Evolutionary conservation across 2,888 invertebrate genomes (phyloP).

Genomic region (Cephus pygmeus): DNA sequence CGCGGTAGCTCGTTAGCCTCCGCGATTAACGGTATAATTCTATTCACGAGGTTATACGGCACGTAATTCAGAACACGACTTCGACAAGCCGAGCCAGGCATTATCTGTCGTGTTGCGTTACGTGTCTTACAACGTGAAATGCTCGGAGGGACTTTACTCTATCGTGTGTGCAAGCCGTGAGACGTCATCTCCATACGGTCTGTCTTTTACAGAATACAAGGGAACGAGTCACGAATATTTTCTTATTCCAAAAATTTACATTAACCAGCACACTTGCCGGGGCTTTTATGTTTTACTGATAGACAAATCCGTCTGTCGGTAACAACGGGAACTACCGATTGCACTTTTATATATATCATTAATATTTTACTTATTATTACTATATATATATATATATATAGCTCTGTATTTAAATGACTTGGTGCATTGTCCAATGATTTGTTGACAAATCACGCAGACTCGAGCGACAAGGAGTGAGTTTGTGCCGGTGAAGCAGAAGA

Average conservation of each 20-base stretch:
- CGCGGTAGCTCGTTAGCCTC: not conserved
- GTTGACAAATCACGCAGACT: not conserved
- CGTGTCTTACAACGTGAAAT: conserved; percentile 60
- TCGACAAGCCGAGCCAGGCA: conserved; percentile 29
- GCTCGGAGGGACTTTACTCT: conserved; percentile 31
- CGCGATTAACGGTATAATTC: not conserved
- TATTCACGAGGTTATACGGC: conserved; percentile 19
- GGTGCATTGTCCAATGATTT: not conserved
- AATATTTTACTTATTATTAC: not conserved
- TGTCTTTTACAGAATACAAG: not conserved
- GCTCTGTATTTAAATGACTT: not conserved
- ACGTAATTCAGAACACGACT: conserved; percentile 51
- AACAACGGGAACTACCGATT: not conserved
- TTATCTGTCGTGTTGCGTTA: conserved; percentile 52
- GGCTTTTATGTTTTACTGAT: not conserved
- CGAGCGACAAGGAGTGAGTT: not conserved
- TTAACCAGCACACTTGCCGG: not conserved
- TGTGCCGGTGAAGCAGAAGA: not conserved
- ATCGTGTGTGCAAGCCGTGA: not conserved
- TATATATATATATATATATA: too few relatives aligned
- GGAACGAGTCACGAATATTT: conserved; percentile 2
- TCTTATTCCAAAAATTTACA: not conserved
- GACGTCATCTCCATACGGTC: not conserved
- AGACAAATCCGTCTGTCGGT: not conserved
- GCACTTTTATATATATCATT: not conserved